Evolutionary conservation across 2,888 invertebrate species (phyloP), one percentile per base, ranked within the genome.

Genomic region (Neoascia interrupta): DNA sequence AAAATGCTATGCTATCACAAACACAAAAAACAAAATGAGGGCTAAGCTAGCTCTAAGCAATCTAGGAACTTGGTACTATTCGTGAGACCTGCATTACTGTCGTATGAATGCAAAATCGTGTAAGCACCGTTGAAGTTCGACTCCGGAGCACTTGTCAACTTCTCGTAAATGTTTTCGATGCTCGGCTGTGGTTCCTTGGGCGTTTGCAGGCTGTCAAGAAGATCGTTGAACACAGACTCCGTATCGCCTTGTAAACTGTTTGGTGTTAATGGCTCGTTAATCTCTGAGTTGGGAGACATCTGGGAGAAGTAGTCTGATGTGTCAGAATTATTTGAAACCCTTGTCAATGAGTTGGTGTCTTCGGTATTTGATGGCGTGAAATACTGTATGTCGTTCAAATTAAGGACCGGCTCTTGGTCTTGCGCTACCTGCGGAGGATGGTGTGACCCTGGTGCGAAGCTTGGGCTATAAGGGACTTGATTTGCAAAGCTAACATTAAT

Each of bases 261-360:
- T 63, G 85, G 84, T 81, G 85, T 85, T 73, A 84, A 82, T 82
- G 84, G 85, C 82, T 85, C n/a, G n/a, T n/a, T n/a, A n/a, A n/a
- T n/a, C n/a, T n/a, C 54, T 2, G 66, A 66, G 11, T 37, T 82
- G 75, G 83, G 84, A 81, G 83, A 81, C 84, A 70, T 61, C 37
- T 34, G 84, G 51, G 85, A 85, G 60, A 81, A 79, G 34, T 68
- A 66, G 26, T 68, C 64, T 3, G 84, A 84, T 72, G 85, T 83
- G 23, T 64, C 64, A 16, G 70, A 70, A 61, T 28, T 49, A 13
- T 28, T 61, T 4, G 37, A 37, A 13, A 18, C 34, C 1, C 19
- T 5, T 15, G 61, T 70, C 21, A 28, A 45, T 28, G 53, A 45
- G 13, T 70, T 34, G 36, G 5, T 21, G 49, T 49, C 58, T 23